These are phyloP conservation scores for Microvelia longipes DNA, from an alignment of 1,140 invertebrate genomes.

Conservation along the genomic window DNA sequence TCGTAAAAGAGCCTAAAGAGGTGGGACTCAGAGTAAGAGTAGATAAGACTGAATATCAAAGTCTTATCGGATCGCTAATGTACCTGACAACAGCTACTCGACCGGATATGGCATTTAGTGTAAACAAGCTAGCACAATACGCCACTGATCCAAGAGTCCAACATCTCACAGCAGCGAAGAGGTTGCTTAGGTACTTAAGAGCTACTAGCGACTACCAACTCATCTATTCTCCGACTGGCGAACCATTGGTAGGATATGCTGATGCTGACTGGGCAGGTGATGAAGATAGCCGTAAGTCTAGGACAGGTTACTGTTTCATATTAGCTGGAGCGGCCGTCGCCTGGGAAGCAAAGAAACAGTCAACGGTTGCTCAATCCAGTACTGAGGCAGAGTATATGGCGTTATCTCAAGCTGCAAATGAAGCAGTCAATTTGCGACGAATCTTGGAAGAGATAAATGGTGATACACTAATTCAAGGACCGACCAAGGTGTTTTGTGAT, in stretches of 20 bases:
- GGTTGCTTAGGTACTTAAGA: constrained; percentile 31
- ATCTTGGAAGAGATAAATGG: too few species aligned
- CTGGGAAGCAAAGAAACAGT: constrained; percentile 32
- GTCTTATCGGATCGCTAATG: constrained; percentile 29
- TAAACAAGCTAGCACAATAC: constrained; percentile 32
- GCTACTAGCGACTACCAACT: constrained; percentile 23
- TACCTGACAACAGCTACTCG: constrained; percentile 31
- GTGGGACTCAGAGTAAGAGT: too few species aligned
- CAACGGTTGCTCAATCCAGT: constrained; percentile 30
- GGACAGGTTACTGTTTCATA: constrained; percentile 26
- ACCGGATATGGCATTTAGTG: constrained; percentile 33
- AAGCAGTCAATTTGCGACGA: too few species aligned
- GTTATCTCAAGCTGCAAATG: constrained; percentile 10
- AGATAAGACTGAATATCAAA: too few species aligned
- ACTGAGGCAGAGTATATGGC: constrained; percentile 30
- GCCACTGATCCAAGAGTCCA: constrained; percentile 24
- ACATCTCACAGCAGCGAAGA: constrained; percentile 31
- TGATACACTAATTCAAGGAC: too few species aligned
- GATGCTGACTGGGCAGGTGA: constrained; percentile 32
- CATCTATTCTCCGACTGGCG: background rate
- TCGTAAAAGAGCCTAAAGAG: too few species aligned
- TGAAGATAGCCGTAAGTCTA: too few species aligned
- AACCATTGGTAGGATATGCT: constrained; percentile 21
- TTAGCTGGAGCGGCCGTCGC: constrained; percentile 25
- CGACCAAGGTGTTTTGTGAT: too few species aligned